phyloP scores from a whole-genome alignment of 2,888 invertebrate species.

The Lepidochrysops patricia region DNA sequence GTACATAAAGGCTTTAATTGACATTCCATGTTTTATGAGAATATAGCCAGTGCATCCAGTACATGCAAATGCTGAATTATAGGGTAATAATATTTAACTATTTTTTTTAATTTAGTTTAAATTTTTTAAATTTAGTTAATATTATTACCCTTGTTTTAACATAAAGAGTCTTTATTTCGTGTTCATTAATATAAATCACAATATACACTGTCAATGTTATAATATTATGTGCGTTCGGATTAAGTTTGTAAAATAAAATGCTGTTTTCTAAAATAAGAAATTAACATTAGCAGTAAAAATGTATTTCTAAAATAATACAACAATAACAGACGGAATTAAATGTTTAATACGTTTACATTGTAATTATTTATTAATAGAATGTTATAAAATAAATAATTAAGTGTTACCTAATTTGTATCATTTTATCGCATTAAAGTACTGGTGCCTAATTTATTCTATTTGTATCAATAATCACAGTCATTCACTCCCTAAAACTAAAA shows the following conservation, averaged over 20 bases:
- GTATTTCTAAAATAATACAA: background rate
- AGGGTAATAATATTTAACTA: too few species aligned
- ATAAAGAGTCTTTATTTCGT: too few species aligned
- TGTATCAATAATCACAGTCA: constrained; percentile 24
- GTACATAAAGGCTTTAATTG: background rate
- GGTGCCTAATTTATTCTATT: background rate
- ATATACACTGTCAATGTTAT: too few species aligned
- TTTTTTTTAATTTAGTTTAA: too few species aligned
- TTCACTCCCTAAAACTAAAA: constrained; percentile 13
- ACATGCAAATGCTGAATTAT: too few species aligned
- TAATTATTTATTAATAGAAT: background rate
- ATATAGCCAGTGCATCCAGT: too few species aligned
- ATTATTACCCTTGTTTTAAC: too few species aligned
- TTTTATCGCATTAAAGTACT: too few species aligned
- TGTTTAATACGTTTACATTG: background rate
- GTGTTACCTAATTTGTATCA: background rate
- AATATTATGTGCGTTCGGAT: too few species aligned
- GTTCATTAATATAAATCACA: too few species aligned
- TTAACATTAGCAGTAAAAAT: background rate
- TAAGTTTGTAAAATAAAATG: background rate
- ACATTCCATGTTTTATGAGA: background rate
- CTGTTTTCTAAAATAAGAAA: background rate
- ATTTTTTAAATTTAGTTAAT: too few species aligned
- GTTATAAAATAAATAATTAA: background rate
- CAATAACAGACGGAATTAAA: background rate